Evolutionary conservation across 2,888 invertebrate species (phyloP), one percentile per base, ranked within the genome.

Genomic region (Meteorus cinctellus): DNA sequence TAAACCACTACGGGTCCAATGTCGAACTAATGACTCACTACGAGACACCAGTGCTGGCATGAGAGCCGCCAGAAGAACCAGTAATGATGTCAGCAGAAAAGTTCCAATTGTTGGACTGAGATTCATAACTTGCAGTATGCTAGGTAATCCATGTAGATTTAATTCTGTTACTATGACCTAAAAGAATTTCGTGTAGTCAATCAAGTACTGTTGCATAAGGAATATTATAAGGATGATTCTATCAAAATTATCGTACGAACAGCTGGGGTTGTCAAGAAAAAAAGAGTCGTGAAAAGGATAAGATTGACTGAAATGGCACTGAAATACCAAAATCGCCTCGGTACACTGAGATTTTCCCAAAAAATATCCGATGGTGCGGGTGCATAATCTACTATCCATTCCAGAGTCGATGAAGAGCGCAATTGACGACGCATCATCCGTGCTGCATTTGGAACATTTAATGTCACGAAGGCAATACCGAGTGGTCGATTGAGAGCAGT

Each of bases 261-360:
- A 68, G 96, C 95, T 10, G 98, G 98, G 4, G 98, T 98, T 6
- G 98, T 98, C 74, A 98, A 91, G 90, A 98, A 98, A 90, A 98
- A 97, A 63, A 98, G 90, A 16, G 96, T 91, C 72, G 97, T 90
- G 83, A 96, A 95, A 63, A 98, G 90, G 74, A 94, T 91, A 31
- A 94, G 89, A 90, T 98, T 98, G 19, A 98, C 94, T 75, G 94
- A 86, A 77, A 96, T 91, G 78, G 96, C 96, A 90, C 96, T 96
- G 36, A 97, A 91, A 86, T 96, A 96, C 96, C 96, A 96, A 82
- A 95, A 93, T 75, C 95, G 94, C 70, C 94, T 94, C 67, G 95
- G 94, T 63, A 96, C 93, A 84, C 95, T 95, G 77, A 98, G 90
- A 89, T 98, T 97, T 89, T 97, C 97, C 98, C 98, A 98, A 88